Base-by-base conservation (phyloP, 2,113 vertebrate species). In the Ammodytes dubius region DNA sequence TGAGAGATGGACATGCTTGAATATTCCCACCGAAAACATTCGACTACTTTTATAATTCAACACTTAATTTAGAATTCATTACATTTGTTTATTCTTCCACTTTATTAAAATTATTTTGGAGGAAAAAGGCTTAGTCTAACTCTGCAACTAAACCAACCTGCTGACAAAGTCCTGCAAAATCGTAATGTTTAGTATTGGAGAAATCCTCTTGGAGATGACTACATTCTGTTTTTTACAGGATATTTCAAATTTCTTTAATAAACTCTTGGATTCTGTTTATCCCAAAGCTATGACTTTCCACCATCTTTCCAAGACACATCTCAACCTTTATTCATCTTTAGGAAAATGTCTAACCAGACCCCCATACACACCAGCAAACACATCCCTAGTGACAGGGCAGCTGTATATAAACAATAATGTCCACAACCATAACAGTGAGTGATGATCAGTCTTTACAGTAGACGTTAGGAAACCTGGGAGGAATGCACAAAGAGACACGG, bases 381-480 rank as follows among this genome's bases (percentile, higher is more conserved):
- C 72, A 58, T 17, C 40, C 50, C 13, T 43, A 19, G 65, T 10
- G 65, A 49, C 37, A 54, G 39, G 10, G 15, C 46, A 35, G 5
- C 35, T 68, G 37, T 35, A 54, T 43, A 56, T 60, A 79, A 79
- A 75, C 66, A 80, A 7, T 14, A 0, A 60, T 11, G 13, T 2
- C 15, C 1, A n/a, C 11, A 52, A 12, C 6, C 14, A 19, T 49
- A 6, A 1, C 45, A 45, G 37, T 8, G 50, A 78, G 35, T 43
- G 54, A 10, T 13, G 1, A 9, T 56, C 37, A 6, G 68, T 85
- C 66, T 71, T 67, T 19, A 68, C 49, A 17, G 60, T 27, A 67
- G 53, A 83, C 68, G n/a, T 79, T 35, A 63, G 27, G 50, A 61
- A 50, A 77, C 63, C 69, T 54, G 49, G 68, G 50, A 75, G 61